Evolutionary conservation across 2,888 invertebrate species (phyloP).

Genomic region (Polydrusus cervinus): DNA sequence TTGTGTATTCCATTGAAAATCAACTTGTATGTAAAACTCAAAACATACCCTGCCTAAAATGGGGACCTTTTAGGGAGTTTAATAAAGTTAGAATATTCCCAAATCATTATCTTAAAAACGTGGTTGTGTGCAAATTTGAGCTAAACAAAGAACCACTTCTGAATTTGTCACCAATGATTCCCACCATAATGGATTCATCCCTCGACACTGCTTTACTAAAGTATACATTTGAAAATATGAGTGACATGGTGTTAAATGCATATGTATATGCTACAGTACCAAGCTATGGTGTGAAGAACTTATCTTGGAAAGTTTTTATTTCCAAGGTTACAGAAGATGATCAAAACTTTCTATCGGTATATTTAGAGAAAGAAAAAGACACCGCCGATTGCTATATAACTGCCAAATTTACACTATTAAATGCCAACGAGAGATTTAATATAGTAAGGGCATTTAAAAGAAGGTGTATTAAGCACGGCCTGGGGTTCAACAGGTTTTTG

Average conservation of each 20-base stretch:
- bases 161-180: background rate
- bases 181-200: slow-evolving; percentile 2
- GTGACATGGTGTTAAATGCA: slow-evolving; percentile 1
- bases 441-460: background rate
- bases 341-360: slow-evolving; percentile 5
- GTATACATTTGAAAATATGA: background rate
- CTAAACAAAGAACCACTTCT: background rate
- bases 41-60: background rate
- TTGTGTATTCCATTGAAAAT: slow-evolving; percentile 9
- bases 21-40: background rate
- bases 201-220: background rate
- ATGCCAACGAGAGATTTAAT: background rate
- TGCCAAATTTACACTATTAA: slow-evolving; percentile 1
- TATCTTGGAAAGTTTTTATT: slow-evolving; percentile 1
- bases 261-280: slow-evolving; percentile 5
- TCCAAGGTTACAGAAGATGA: background rate
- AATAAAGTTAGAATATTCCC: background rate
- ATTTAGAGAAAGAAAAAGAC: slow-evolving; percentile 1
- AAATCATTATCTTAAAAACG: background rate
- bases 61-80: slow-evolving; percentile 10
- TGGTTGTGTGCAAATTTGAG: slow-evolving; percentile 8
- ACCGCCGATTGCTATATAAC: slow-evolving; percentile 3
- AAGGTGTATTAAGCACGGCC: background rate
- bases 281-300: background rate
- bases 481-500: slow-evolving; percentile 10